Base-by-base conservation (phyloP, 2,797 vertebrate species). In the Helarctos malayanus region DNA sequence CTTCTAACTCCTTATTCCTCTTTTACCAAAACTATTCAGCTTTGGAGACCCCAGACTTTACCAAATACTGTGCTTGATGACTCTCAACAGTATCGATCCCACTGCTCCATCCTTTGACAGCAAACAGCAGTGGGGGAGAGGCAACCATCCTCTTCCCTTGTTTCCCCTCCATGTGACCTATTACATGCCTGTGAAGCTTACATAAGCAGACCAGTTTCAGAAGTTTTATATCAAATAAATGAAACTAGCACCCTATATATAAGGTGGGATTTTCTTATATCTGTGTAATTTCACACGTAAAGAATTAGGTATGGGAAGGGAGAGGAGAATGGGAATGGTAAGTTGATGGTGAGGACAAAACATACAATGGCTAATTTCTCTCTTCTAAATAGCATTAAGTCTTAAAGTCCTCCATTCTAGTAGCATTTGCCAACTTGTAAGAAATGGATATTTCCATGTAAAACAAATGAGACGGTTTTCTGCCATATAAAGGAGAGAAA, bases 1-100 rank as follows among this genome's bases (percentile, higher is more conserved):
- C 32, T 85, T 95, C 35, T 57, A 68, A 80, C 9, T 84, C 80
- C 76, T 93, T 93, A 11, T 52, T 69, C 49, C 32, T 84, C 57
- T 92, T 82, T 63, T 75, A 84, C 52, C 27, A 23, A 73, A 91
- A 92, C 71, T 35, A 79, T 35, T 71, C n/a, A 61, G 38, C 79
- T 91, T 75, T 68, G 52, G 38, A 59, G n/a, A 85, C 41, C 82
- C 41, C 56, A 85, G 82, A 81, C 35, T 89, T 93, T 23, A 87
- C 76, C 47, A 81, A 92, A 38, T 71, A 69, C 63, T 29, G 15
- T n/a, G 13, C 52, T 0, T 3, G 8, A 75, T 89, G 29, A 86
- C 68, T 89, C 59, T 78, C 23, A 38, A 32, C 45, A 81, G 23
- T 59, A 29, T 59, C 68, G 41, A 32, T 10, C 56, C 68, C 49